phyloP scores from a whole-genome alignment of 2,113 vertebrate species.

The Chlamydotis undulata region DNA sequence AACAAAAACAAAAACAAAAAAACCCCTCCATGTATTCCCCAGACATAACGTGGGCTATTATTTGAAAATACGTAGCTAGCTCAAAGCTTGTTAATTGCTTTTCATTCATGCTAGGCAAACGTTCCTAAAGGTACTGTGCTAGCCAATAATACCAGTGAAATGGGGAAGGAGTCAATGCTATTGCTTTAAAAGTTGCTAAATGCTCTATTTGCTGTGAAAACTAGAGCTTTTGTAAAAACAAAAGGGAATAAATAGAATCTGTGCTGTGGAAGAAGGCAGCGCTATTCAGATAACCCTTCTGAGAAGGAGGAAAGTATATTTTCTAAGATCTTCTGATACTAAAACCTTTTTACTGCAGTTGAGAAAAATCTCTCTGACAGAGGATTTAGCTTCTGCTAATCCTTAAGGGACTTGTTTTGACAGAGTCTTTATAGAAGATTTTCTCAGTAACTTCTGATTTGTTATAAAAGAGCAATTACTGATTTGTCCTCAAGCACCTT shows the following conservation, averaged over 20 bases:
- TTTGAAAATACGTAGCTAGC: background rate
- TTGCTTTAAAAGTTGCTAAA: background rate
- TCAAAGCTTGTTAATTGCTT: background rate
- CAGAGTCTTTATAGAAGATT: slow-evolving; percentile 74
- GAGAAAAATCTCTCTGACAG: slow-evolving; percentile 72
- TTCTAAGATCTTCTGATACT: slow-evolving; percentile 73
- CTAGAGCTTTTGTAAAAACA: background rate
- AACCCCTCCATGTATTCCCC: background rate
- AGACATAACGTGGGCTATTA: background rate
- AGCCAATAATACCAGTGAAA: background rate
- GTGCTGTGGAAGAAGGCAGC: slow-evolving; percentile 12
- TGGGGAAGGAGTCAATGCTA: background rate
- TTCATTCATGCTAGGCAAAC: background rate
- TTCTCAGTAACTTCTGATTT: slow-evolving; percentile 68
- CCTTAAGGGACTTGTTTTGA: slow-evolving; percentile 80
- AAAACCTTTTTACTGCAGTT: slow-evolving; percentile 68
- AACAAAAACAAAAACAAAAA: background rate
- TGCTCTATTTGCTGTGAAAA: background rate
- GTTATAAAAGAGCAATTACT: slow-evolving; percentile 74
- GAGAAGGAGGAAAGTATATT: slow-evolving; percentile 31
- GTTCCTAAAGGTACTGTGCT: background rate
- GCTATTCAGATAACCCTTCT: slow-evolving; percentile 3
- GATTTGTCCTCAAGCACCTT: slow-evolving; percentile 64
- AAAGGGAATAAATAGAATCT: background rate
- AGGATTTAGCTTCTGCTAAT: slow-evolving; percentile 76